Evolutionary conservation across 1,140 invertebrate species (phyloP).

Genomic region (Bombus ignitus): DNA sequence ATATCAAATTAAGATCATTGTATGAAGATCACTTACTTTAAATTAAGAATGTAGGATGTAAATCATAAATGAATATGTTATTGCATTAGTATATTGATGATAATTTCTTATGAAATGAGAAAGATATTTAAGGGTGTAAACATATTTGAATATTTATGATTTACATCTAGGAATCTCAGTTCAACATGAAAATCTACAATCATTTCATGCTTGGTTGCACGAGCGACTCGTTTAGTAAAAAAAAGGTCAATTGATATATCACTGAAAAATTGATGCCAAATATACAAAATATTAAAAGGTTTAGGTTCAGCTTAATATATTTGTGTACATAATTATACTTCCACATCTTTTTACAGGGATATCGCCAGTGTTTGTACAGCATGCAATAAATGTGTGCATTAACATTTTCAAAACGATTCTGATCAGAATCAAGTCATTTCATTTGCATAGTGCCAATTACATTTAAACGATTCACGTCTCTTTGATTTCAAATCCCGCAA

Average conservation of each 20-base stretch:
- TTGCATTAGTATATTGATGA: not conserved
- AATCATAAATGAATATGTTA: conserved; percentile 2
- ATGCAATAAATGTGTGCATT: conserved; percentile 66
- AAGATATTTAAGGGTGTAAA: not conserved
- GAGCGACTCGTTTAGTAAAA: conserved; percentile 36
- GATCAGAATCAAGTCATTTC: conserved; percentile 55
- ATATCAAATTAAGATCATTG: conserved; percentile 9
- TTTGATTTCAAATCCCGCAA: conserved; percentile 55
- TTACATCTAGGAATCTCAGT: not conserved
- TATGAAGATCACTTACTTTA: conserved; percentile 8
- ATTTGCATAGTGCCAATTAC: conserved; percentile 60
- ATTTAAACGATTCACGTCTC: conserved; percentile 56
- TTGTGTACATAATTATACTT: conserved; percentile 52
- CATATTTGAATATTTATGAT: conserved; percentile 1
- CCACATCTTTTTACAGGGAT: conserved; percentile 57
- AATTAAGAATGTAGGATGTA: conserved; percentile 16
- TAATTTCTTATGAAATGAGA: not conserved
- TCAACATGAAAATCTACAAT: conserved; percentile 33
- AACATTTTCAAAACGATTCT: conserved; percentile 61
- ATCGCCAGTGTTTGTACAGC: conserved; percentile 61
- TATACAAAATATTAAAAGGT: conserved; percentile 29
- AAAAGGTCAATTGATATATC: not conserved
- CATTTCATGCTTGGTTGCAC: conserved; percentile 51
- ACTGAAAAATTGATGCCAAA: conserved; percentile 9
- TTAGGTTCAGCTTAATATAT: conserved; percentile 41